Evolutionary conservation across 2,888 invertebrate genomes (phyloP), one percentile per base, ranked within the genome.

Genomic region (Eristalinus sepulchralis): DNA sequence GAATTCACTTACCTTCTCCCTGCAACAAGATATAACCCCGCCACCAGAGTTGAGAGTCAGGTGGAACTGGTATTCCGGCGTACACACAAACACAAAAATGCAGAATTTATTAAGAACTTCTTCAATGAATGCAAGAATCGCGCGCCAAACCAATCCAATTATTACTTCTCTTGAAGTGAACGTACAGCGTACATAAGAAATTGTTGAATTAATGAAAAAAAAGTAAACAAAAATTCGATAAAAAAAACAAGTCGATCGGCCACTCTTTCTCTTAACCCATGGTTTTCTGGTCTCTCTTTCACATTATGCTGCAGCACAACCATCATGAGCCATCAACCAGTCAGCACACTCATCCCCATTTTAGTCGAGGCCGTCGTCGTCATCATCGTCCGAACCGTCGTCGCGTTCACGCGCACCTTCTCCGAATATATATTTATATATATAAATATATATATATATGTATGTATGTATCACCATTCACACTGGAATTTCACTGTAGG

Each of bases 401-500:
- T n/a, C 22, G 36, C 66, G 36, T 47, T 17, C 71, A 27, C 36
- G 24, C 27, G 31, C 53, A 57, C 20, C 60, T n/a, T n/a, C n/a
- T n/a, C n/a, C n/a, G n/a, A n/a, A 27, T 60, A 17, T n/a, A 17
- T 17, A 17, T 47, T 6, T 17, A 47, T 8, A 47, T 47, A 39
- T n/a, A 13, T 39, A 47, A n/a, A n/a, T n/a, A 27, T 60, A 17
- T n/a, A 17, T 17, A 17, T 47, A 17, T 17, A 47, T 8, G 17
- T 47, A 39, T n/a, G 39, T 39, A 47, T 20, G 31, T 34, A n/a
- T 27, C 34, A 68, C 81, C 63, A 73, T 86, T 81, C 73, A 85
- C 85, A 82, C 71, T 63, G 71, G 77, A 39, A 66, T 81, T 85
- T 82, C 81, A 77, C 85, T 71, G 78, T 78, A 78, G 78, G 82